Base-by-base conservation (phyloP, 2,113 vertebrate species). In the Colius striatus region DNA sequence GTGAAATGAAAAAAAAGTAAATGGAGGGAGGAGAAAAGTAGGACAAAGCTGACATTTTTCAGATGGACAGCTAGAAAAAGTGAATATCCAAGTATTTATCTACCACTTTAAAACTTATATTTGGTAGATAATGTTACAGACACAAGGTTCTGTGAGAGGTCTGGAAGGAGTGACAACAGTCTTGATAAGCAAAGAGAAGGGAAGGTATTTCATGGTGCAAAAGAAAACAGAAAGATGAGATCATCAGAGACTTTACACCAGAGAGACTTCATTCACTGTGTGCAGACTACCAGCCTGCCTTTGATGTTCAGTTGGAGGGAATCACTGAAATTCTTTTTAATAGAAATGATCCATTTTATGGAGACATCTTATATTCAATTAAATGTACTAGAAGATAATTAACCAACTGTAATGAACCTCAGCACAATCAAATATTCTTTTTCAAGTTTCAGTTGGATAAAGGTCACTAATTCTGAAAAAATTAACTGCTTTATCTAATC, bases 381-480 rank as follows among this genome's bases (percentile, higher is more conserved):
- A 71, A 87, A 75, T n/a, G 30, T 80, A 54, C 43, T 87, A 50
- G 95, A 71, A 84, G 89, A 86, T 79, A 91, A 94, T 96, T 95
- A 95, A 95, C 90, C 27, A 71, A 30, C 15, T 85, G 13, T 76
- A 89, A 92, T 72, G 70, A 87, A 83, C 47, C 14, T 77, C 30
- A 50, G 32, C 25, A 74, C 10, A 90, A 50, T 50, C 54, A 91
- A 79, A 23, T 65, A 75, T 36, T 94, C 6, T 75, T 26, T 90
- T 86, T 63, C 51, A 93, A 84, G 81, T 79, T 61, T 77, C 72
- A 86, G 4, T 32, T 66, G 82, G 30, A 8, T 66, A 71, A 92
- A 93, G 58, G 50, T 95, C 94, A 93, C 41, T 1, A 14, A 85
- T 84, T 75, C 54, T 65, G 43, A 76, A 90, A 90, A 85, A 87